Base-by-base conservation (phyloP, 2,113 vertebrate genomes). In the Marcusenius ussheri region DNA sequence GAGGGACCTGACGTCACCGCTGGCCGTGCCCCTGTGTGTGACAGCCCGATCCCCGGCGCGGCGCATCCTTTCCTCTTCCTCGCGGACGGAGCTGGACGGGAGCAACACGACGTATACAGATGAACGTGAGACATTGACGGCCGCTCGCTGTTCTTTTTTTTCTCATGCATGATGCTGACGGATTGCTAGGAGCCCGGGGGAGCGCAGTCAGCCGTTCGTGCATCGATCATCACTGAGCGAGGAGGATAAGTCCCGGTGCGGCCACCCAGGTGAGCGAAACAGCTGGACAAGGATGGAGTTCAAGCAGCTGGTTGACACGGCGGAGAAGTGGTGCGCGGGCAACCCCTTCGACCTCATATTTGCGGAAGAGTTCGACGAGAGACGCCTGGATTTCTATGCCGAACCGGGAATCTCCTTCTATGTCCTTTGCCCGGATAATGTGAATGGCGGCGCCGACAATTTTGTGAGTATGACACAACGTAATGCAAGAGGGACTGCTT, bases 301-400 rank as follows among this genome's bases (percentile, higher is more conserved):
- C 95, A 97, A 98, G 96, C 96, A 97, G 96, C 97, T 98, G 96
- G 97, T 98, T 91, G 97, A 99, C 94, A 96, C 96, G 93, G 98
- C 97, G 94, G 98, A 98, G 94, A 97, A 97, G 92, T 98, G 98
- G 98, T 98, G 98, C 95, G 96, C 97, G 93, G 96, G 96, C 91
- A 98, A 97, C 93, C 98, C 98, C 88, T 99, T 99, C 95, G 97
- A 98, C 93, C 97, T 99, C 93, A 99, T 99, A 92, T 98, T 98
- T 91, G 97, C 98, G 89, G 96, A 97, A 93, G 98, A 99, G 94
- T 97, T 97, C 94, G 97, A 97, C 86, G 98, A 99, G 95, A 95
- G 97, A 91, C 96, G 98, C 93, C 96, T 99, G 95, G 98, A 99
- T 96, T 99, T 99, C 94, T 99, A 99, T 95, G 98, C 98, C 89